Evolutionary conservation across 2,113 vertebrate species (phyloP), one percentile per base, ranked within the genome.

Genomic region (Amia ocellicauda): DNA sequence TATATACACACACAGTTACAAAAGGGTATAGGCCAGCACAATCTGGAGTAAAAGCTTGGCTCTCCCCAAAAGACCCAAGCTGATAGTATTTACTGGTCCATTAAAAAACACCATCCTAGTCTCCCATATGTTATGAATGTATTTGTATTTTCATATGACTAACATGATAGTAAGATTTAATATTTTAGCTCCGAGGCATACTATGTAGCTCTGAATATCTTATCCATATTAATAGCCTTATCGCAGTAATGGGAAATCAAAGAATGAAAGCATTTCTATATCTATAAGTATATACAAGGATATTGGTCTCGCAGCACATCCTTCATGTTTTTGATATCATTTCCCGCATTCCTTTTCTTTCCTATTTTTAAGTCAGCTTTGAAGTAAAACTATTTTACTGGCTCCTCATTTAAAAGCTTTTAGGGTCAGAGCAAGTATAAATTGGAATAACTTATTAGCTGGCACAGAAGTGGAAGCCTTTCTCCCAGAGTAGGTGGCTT

Each of bases 151-250:
- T 47, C 7, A 49, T 49, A 49, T 61, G 11, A 19, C 42, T 61
- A 28, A 47, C 42, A 47, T 47, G 26, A 61, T 28, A 23, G 43
- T 61, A n/a, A 47, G 24, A 47, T 49, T 27, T 47, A 29, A 58
- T 58, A 58, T 58, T 58, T 47, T 29, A 17, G 59, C 42, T 47
- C 43, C 23, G 8, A 58, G 31, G 56, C 56, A 58, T 58, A 4
- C 22, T 58, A 22, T 47, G 59, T 43, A 47, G 41, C 16, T 47
- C 23, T 29, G 23, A 19, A 42, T 27, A 23, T n/a, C 26, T 49
- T 49, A 49, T 61, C 43, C 45, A 61, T 61, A 28, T 29, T 61
- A 47, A 49, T 47, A 29, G 26, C 24, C 45, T 61, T 27, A 61
- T 49, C 16, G 16, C 11, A 23, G 31, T 20, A 43, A 59, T 61